phyloP scores from a whole-genome alignment of 2,888 invertebrate species.

The Cheiracanthium punctorium region DNA sequence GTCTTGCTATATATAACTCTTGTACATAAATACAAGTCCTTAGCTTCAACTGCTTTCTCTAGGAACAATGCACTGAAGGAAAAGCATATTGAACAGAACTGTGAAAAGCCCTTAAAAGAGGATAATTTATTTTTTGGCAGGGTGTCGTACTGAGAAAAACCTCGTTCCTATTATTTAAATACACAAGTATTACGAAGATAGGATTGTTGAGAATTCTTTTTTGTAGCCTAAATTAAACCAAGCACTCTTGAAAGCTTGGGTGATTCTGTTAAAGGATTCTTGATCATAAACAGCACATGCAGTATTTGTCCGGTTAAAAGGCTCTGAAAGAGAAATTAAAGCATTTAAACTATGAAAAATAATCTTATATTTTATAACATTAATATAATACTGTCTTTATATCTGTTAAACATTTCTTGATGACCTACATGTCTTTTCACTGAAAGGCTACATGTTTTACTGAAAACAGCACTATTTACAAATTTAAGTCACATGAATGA shows the following conservation, averaged over 20 bases:
- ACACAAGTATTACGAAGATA: constrained; percentile 6
- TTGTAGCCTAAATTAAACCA: constrained; percentile 43
- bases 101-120: background rate
- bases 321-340: constrained; percentile 31
- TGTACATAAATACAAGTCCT: background rate
- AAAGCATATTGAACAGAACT: background rate
- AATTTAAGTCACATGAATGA: no score
- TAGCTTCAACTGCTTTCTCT: background rate
- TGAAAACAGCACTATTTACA: no score
- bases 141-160: background rate
- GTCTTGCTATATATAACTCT: constrained; percentile 5
- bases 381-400: background rate
- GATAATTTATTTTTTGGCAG: background rate
- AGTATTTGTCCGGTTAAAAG: constrained; percentile 67
- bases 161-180: background rate
- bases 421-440: no score
- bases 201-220: constrained; percentile 45
- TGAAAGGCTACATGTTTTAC: no score
- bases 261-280: constrained; percentile 56
- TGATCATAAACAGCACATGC: constrained; percentile 68
- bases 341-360: no score
- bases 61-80: constrained; percentile 6
- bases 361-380: no score
- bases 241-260: constrained; percentile 50
- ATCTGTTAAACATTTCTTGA: background rate